Conservation (phyloP, 2,113 vertebrate genomes). For the Planiliza haematocheilus region DNA sequence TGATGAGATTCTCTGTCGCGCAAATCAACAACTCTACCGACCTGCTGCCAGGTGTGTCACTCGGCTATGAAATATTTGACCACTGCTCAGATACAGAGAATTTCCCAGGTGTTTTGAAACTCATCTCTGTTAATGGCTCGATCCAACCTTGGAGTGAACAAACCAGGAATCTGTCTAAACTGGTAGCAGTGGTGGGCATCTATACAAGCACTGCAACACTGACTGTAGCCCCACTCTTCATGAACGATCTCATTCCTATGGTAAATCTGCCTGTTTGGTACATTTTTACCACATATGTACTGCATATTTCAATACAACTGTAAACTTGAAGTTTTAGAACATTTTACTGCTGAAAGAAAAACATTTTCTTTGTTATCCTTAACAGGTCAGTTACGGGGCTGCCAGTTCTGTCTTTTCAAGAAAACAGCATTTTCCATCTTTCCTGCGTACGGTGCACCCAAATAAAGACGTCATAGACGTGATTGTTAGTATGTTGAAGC, state of each 20-base stretch:
- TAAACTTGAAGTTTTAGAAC: too few relatives aligned
- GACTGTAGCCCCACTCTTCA: too few relatives aligned
- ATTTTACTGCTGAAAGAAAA: too few relatives aligned
- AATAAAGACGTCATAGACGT: constrained; percentile 82
- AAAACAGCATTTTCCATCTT: constrained; percentile 84
- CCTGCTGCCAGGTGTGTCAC: constrained; percentile 85
- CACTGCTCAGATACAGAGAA: constrained; percentile 79
- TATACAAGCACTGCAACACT: constrained; percentile 58
- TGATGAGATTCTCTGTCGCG: constrained; percentile 85
- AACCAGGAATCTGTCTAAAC: constrained; percentile 23
- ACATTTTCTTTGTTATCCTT: not conserved
- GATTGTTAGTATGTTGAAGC: constrained; percentile 79
- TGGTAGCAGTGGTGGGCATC: constrained; percentile 48
- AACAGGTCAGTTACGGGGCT: constrained; percentile 88
- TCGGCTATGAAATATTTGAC: constrained; percentile 88
- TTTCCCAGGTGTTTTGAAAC: constrained; percentile 69
- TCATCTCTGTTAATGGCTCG: constrained; percentile 67
- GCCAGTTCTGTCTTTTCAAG: constrained; percentile 71
- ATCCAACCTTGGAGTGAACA: constrained; percentile 40
- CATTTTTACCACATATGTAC: not conserved
- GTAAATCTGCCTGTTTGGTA: constrained; percentile 68
- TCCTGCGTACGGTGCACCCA: constrained; percentile 85
- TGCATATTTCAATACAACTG: too few relatives aligned
- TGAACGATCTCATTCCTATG: constrained; percentile 16
- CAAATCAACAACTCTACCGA: constrained; percentile 89